A percentile compares a stretch with the other conserved stretches of the same genome.
Conservation (phyloP, 2,113 vertebrate genomes). For the Peromyscus leucopus region DNA sequence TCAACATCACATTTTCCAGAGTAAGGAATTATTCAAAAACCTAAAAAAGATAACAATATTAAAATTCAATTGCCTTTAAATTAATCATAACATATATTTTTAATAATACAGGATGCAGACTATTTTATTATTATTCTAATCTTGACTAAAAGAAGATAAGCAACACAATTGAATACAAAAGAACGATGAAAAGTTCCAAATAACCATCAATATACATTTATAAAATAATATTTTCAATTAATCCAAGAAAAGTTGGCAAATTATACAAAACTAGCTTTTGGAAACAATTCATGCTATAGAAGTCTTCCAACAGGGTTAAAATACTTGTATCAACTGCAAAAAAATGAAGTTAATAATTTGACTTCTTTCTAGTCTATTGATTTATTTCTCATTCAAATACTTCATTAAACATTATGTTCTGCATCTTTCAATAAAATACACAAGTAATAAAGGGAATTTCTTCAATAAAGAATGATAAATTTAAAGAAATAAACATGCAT, state of each 20-base stretch:
- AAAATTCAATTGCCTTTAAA: neutral
- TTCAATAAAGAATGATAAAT: neutral
- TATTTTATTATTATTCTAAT: neutral
- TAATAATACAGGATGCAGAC: neutral
- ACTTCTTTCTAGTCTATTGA: neutral
- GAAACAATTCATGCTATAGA: neutral
- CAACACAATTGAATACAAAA: neutral
- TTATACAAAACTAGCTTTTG: neutral
- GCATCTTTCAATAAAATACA: neutral
- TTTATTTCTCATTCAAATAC: neutral
- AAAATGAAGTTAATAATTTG: neutral
- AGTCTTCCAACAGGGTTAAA: neutral
- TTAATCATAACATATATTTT: constrained; percentile 15
- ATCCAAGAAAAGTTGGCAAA: neutral
- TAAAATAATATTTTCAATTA: neutral
- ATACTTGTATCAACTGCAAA: neutral
- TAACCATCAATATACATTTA: neutral
- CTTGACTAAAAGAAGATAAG: neutral
- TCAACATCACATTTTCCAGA: neutral
- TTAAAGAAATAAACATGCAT: neutral
- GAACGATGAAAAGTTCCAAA: neutral
- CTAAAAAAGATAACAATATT: neutral
- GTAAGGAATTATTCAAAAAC: neutral
- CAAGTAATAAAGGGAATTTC: neutral
- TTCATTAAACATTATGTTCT: neutral